These are phyloP conservation scores for Pampusana beccarii DNA, from an alignment of 2,113 vertebrate species.

Conservation along the genomic window DNA sequence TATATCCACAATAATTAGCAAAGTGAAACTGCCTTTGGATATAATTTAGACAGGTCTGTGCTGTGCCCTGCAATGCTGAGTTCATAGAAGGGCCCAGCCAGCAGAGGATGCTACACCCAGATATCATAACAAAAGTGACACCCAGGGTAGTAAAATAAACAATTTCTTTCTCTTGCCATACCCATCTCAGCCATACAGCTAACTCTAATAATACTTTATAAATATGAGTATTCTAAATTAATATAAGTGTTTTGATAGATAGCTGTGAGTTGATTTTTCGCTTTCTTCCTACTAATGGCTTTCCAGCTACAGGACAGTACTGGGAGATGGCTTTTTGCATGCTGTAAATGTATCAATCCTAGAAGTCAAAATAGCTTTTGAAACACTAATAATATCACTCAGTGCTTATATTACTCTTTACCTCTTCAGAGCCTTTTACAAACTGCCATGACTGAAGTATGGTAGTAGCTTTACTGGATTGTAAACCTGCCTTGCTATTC, in stretches of 20 bases:
- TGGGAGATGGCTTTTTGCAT: neutral
- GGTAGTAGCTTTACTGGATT: neutral
- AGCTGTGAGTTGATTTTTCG: neutral
- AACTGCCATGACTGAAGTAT: neutral
- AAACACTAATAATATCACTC: slow-evolving; percentile 54
- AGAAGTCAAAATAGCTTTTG: slow-evolving; percentile 30
- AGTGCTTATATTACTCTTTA: slow-evolving; percentile 33
- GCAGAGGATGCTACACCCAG: slow-evolving; percentile 43
- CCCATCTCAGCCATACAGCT: slow-evolving; percentile 24
- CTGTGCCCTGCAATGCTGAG: neutral
- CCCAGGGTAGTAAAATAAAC: slow-evolving; percentile 41
- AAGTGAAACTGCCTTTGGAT: slow-evolving; percentile 16
- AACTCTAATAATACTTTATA: slow-evolving; percentile 38
- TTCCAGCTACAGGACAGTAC: neutral
- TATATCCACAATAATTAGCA: neutral
- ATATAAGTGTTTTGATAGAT: slow-evolving; percentile 35
- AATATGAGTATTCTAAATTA: neutral
- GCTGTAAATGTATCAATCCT: neutral
- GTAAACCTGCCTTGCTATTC: neutral
- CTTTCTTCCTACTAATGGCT: neutral
- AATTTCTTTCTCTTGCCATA: slow-evolving; percentile 25
- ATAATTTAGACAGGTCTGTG: slow-evolving; percentile 30
- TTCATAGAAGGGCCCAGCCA: slow-evolving; percentile 36
- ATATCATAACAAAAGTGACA: slow-evolving; percentile 59
- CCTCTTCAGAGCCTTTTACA: neutral